Evolutionary conservation across 37 sponge, comb jelly and placozoan species (phyloP), one percentile per base, ranked within the genome.

Genomic region (Haliclona indistincta): DNA sequence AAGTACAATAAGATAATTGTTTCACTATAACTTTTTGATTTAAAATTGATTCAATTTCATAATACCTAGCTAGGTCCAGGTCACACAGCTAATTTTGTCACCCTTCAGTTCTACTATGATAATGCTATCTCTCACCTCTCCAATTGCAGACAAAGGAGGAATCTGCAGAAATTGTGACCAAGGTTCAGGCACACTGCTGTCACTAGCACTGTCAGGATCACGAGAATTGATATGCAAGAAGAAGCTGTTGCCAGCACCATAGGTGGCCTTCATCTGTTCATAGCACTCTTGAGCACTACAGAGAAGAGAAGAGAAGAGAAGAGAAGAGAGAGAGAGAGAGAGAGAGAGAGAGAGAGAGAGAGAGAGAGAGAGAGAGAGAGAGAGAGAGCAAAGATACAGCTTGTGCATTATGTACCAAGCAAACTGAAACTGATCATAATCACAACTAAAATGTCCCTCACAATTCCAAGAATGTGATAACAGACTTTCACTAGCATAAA

Each of bases 181-280:
- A 4, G 82, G 82, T 42, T 81, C 80, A 4, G 80, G 80, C 0
- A 70, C 30, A 10, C 35, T 67, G 2, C 35, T 51, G 34, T 26
- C 51, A 15, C 28, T 64, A n/a, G 26, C 4, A 11, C 13, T 11
- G 4, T 19, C 39, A n/a, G 81, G 71, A n/a, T 29, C 33, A n/a
- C 74, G 66, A 5, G 89, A 89, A 64, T 91, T 91, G 74, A 91
- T 42, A 7, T 54, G 67, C 37, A 91, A 49, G 20, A 86, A 30
- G 74, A 36, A 62, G 36, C 87, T 82, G 68, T 36, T 70, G 38
- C 68, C 78, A 1, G 66, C 52, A 0, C 86, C 86, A 56, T 80
- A 85, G 36, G 33, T 51, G 2, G 39, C 56, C 67, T 80, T 68
- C 56, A 90, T 30, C 33, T 54, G 34, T 1, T 43, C 73, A 43